Evolutionary conservation across 1,140 invertebrate species (phyloP).

Genomic region (Helicoverpa armigera): DNA sequence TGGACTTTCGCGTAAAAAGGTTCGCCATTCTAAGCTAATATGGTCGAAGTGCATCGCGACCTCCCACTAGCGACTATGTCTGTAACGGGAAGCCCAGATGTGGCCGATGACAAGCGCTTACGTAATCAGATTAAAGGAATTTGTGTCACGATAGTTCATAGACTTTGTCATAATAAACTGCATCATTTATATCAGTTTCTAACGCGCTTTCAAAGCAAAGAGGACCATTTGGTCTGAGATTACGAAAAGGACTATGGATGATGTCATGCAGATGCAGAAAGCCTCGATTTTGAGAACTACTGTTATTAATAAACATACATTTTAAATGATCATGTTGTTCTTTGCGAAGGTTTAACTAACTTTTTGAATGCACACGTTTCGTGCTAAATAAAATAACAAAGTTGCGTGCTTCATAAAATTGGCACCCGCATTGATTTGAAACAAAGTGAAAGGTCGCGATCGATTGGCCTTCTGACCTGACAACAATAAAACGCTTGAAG

Average conservation of each 20-base stretch:
- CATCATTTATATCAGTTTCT: constrained; percentile 8
- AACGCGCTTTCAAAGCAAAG: background rate
- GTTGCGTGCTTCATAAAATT: constrained; percentile 30
- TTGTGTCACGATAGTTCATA: constrained; percentile 57
- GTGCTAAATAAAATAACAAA: background rate
- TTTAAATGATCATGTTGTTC: too few species aligned
- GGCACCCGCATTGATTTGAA: constrained; percentile 36
- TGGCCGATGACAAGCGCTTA: constrained; percentile 52
- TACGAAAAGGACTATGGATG: too few species aligned
- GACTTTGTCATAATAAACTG: constrained; percentile 50
- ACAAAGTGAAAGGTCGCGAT: constrained; percentile 24
- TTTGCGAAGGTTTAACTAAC: too few species aligned
- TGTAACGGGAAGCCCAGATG: constrained; percentile 59
- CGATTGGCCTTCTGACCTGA: constrained; percentile 31
- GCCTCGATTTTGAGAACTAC: too few species aligned
- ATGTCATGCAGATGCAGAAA: too few species aligned
- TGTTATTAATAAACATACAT: too few species aligned
- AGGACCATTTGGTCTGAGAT: background rate
- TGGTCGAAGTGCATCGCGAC: constrained; percentile 1
- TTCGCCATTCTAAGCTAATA: constrained; percentile 2
- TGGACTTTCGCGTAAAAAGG: background rate
- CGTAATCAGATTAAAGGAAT: constrained; percentile 66
- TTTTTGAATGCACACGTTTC: too few species aligned
- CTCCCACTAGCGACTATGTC: constrained; percentile 11
- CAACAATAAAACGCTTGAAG: constrained; percentile 32